Conservation (phyloP, 2,888 invertebrate genomes). For the Ormyrus thymus region DNA sequence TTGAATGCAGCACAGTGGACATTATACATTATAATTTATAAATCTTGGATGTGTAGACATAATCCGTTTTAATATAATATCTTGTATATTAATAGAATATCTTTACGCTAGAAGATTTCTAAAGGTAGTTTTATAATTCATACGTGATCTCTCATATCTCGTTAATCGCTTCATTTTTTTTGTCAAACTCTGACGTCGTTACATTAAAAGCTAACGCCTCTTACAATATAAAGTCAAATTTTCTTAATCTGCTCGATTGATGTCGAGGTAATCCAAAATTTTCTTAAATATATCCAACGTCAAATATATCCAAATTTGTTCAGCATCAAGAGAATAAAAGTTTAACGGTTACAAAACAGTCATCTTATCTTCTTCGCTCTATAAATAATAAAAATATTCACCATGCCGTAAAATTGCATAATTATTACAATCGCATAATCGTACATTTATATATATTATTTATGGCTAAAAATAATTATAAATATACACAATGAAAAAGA, state of each 20-base stretch:
- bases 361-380: constrained; percentile 59
- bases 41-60: constrained; percentile 72
- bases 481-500: constrained; percentile 73
- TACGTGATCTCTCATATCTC: constrained; percentile 56
- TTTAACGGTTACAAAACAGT: constrained; percentile 62
- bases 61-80: constrained; percentile 70
- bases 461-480: constrained; percentile 71
- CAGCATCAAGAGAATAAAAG: constrained; percentile 52
- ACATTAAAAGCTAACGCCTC: constrained; percentile 69
- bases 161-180: constrained; percentile 58
- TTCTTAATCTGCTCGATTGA: constrained; percentile 24
- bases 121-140: constrained; percentile 60
- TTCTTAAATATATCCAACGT: constrained; percentile 53
- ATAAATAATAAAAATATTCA: constrained; percentile 67
- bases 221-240: constrained; percentile 53
- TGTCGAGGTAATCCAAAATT: constrained; percentile 49
- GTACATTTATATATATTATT: constrained; percentile 58
- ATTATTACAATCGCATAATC: constrained; percentile 63
- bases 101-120: constrained; percentile 64
- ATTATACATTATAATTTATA: constrained; percentile 73
- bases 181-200: constrained; percentile 60
- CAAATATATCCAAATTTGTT: constrained; percentile 52
- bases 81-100: constrained; percentile 72
- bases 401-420: constrained; percentile 65
- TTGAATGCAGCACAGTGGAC: constrained; percentile 70